Base-by-base conservation (phyloP, 2,888 invertebrate species). In the Halictus ligatus region DNA sequence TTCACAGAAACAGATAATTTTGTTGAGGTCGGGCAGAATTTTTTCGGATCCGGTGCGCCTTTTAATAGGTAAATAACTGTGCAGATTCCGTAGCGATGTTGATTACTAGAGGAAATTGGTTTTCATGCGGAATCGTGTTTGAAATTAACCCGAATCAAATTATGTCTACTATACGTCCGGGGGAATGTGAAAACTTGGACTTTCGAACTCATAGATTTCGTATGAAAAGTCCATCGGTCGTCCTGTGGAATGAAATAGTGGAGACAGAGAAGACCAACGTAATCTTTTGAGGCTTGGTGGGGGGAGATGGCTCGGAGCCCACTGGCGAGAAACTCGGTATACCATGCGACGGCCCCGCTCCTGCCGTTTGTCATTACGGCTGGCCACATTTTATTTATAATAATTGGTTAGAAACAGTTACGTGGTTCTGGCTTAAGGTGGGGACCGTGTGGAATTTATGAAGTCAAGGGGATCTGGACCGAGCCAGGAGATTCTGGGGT, bases 341-440 rank as follows among this genome's bases (percentile, higher is more conserved):
- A 87, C 85, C 89, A 71, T 81, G 84, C 83, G 85, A 81, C 77
- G 74, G 76, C 74, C 83, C 83, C 75, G 86, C 88, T 83, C 88
- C 91, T 90, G 93, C 92, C 92, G 92, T 94, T 94, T 94, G 93
- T 94, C 94, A 94, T 94, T 93, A 93, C 91, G 91, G 89, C 91
- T 92, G 91, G 92, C 92, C 93, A 92, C 92, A 92, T 94, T 94
- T 94, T 94, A 94, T 94, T 94, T 94, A 94, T 94, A 94, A 94
- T 94, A 94, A 94, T 94, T 94, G 94, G 94, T 93, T 93, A 89
- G 94, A 94, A 94, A 94, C 94, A 94, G 94, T 94, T 94, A 94
- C 91, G 94, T 90, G 92, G 91, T 92, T 92, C 92, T 89, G 89
- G 90, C 92, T 91, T 89, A 88, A 87, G 90, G 88, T 81, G 86